Evolutionary conservation across 1,140 invertebrate genomes (phyloP), one percentile per base, ranked within the genome.

Genomic region (Diabrotica undecimpunctata): DNA sequence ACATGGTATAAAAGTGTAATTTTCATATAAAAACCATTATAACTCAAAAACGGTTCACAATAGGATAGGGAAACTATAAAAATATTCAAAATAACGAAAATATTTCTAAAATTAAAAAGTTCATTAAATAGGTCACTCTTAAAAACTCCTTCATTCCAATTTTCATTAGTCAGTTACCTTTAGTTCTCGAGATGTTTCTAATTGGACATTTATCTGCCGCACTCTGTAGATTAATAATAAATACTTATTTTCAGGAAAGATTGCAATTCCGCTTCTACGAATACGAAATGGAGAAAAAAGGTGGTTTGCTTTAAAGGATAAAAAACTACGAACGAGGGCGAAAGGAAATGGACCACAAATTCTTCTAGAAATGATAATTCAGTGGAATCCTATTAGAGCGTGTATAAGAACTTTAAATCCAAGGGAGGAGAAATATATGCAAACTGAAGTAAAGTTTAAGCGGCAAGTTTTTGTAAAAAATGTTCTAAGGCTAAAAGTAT

Each of bases 261-360:
- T 99, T 9, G 88, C 89, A 5, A 90, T 99, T 71, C 97, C 97
- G 0, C 80, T 99, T 8, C 79, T 94, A 13, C 84, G 89, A 76
- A 94, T 99, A 71, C 83, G 88, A 67, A 97, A 95, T 76, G 92
- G 94, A 5, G 94, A 97, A 73, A 95, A 95, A 77, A 84, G 92
- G 69, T 98, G 97, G 96, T 99, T 96, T 78, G 89, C 91, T 0
- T 81, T 99, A 14, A 99, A 99, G 81, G 97, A 99, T 79, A 95
- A 95, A 79, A 99, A 98, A 75, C 83, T 99, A 65, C 82, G 89
- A 12, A 84, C 86, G 1, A 80, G 93, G 50, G 93, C 94, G 3
- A 98, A 98, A 80, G 97, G 97, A 9, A 91, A 88, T 73, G 88
- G 85, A 52, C 91, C 93, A 0, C 93, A 97, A 74, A 96, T 99